Percentiles rank a stretch among this genome's conserved stretches.
Conservation (phyloP, 2,113 vertebrate genomes). For the Eidolon helvum region DNA sequence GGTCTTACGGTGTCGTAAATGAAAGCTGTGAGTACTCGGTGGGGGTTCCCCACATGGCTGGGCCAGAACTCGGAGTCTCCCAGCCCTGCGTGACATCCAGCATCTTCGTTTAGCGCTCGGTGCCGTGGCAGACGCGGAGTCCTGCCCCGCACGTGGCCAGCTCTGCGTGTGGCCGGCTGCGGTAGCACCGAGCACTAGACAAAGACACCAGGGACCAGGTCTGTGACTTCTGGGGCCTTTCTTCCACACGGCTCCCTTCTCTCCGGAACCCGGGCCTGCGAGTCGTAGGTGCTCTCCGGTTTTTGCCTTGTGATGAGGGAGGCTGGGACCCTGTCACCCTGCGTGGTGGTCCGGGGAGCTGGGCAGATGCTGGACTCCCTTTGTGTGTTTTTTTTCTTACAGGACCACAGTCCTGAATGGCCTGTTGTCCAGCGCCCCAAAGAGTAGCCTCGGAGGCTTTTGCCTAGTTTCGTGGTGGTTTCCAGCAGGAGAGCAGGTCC, state of each 20-base stretch:
- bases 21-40: background rate
- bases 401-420: background rate
- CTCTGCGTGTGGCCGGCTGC: background rate
- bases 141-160: background rate
- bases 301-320: background rate
- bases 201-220: too few species aligned
- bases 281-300: background rate
- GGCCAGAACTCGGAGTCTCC: background rate
- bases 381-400: background rate
- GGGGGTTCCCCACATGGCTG: background rate
- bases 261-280: background rate
- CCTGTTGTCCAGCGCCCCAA: background rate
- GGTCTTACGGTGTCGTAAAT: background rate
- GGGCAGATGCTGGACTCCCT: background rate
- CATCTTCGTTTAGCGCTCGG: too few species aligned
- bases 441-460: background rate
- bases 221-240: background rate
- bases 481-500: background rate
- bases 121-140: background rate
- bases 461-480: background rate
- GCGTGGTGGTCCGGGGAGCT: rapidly evolving
- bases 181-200: too few species aligned
- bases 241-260: background rate
- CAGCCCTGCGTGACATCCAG: background rate
- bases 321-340: background rate